Conservation (phyloP, 2,888 invertebrate species). For the Matsumyia berberina region DNA sequence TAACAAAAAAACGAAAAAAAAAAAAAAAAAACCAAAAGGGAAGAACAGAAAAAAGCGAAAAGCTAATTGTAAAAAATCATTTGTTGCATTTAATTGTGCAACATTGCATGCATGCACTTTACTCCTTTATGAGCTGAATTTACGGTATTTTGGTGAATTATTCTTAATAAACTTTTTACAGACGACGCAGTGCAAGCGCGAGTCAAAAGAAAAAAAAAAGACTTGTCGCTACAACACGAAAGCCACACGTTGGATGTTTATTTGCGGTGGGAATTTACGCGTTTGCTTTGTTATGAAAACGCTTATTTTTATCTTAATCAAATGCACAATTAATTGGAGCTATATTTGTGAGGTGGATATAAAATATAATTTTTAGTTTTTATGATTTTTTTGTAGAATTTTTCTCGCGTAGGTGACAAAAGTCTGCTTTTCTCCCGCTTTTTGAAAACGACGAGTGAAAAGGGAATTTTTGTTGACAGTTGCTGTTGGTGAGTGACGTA, state of each 20-base stretch:
- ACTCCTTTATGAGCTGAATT: slow-evolving; percentile 25
- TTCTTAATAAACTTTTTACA: slow-evolving; percentile 23
- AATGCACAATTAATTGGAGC: slow-evolving; percentile 35
- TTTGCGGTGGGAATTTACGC: slow-evolving; percentile 29
- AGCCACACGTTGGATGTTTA: slow-evolving; percentile 58
- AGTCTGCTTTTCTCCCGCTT: slow-evolving; percentile 72
- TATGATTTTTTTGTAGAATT: slow-evolving; percentile 36
- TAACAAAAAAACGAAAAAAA: slow-evolving; percentile 29
- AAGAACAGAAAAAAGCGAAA: slow-evolving; percentile 37
- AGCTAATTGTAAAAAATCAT: slow-evolving; percentile 57
- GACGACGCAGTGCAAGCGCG: slow-evolving; percentile 63
- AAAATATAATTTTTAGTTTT: slow-evolving; percentile 13
- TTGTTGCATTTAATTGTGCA: slow-evolving; percentile 62
- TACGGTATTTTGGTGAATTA: slow-evolving; percentile 26
- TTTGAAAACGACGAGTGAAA: slow-evolving; percentile 71
- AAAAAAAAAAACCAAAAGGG: slow-evolving; percentile 8
- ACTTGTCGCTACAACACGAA: slow-evolving; percentile 36
- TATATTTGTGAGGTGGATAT: background rate
- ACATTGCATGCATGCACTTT: slow-evolving; percentile 54
- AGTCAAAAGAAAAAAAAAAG: slow-evolving; percentile 40
- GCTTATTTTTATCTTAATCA: slow-evolving; percentile 12
- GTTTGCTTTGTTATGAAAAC: slow-evolving; percentile 1
- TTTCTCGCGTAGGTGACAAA: slow-evolving; percentile 66
- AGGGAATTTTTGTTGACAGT: slow-evolving; percentile 73
- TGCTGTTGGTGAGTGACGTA: slow-evolving; percentile 51